phyloP scores from a whole-genome alignment of 2,888 invertebrate species.

The Lithophane ornitopus region DNA sequence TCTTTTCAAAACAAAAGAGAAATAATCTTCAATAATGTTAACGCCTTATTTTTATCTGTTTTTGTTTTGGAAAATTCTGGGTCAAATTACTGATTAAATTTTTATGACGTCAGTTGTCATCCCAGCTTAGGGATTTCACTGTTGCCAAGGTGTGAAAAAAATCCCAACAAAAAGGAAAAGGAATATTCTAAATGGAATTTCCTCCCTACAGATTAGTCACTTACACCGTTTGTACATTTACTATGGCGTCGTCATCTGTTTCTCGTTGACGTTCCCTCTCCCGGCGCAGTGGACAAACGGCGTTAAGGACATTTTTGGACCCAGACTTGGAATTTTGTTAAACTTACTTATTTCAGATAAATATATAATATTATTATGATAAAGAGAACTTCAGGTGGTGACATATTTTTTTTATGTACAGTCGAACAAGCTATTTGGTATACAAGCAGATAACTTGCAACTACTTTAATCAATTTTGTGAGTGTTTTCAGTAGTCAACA shows the following conservation, averaged over 20 bases:
- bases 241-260: too few species aligned
- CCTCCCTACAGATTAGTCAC: slow-evolving; percentile 14
- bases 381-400: neutral
- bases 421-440: too few species aligned
- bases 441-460: too few species aligned
- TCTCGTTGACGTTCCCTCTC: too few species aligned
- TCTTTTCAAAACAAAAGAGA: too few species aligned
- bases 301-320: neutral
- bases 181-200: slow-evolving; percentile 4
- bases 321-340: neutral
- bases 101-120: slow-evolving; percentile 19
- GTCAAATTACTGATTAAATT: slow-evolving; percentile 10
- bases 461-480: too few species aligned
- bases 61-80: neutral
- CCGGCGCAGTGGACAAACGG: too few species aligned
- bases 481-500: too few species aligned
- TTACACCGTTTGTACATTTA: neutral
- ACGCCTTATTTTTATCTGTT: slow-evolving; percentile 3
- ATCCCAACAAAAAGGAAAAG: neutral
- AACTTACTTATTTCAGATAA: neutral
- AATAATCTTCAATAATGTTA: neutral
- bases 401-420: neutral
- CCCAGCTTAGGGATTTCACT: slow-evolving; percentile 13
- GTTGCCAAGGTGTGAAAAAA: slow-evolving; percentile 10
- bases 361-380: too few species aligned